Evolutionary conservation across 2,797 vertebrate species (phyloP).

Genomic region (Lepilemur ruficaudatus): DNA sequence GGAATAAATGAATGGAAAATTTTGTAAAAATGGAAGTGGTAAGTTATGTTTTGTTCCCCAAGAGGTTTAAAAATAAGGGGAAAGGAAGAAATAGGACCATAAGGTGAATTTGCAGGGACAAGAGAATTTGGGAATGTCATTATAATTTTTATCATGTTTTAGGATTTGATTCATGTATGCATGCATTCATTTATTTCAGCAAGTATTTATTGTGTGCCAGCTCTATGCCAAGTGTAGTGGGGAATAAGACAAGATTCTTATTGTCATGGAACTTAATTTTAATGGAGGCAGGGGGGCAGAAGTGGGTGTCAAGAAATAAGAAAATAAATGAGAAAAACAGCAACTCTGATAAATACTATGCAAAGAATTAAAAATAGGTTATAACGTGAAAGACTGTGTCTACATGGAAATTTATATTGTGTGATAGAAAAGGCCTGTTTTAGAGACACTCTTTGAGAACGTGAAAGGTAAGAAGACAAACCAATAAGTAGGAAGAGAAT

Average conservation of each 20-base stretch:
- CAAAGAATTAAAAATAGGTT: not conserved
- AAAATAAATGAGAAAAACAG: not conserved
- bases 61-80: not conserved
- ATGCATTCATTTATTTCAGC: not conserved
- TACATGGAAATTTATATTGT: not conserved
- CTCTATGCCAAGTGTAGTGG: not conserved
- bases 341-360: not conserved
- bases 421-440: not conserved
- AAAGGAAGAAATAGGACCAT: not conserved
- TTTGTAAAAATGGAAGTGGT: not conserved
- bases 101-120: not conserved
- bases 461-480: not conserved
- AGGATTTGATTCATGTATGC: not conserved
- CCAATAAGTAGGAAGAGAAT: not conserved
- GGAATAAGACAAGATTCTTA: not conserved
- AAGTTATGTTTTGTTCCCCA: not conserved
- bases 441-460: not conserved
- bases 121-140: conserved; percentile 11
- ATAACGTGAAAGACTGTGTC: not conserved
- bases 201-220: not conserved
- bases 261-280: not conserved
- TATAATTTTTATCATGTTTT: conserved; percentile 15
- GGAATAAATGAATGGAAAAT: not conserved
- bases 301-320: not conserved
- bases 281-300: not conserved